These are phyloP conservation scores for Proisotoma minuta DNA, from an alignment of 2,888 invertebrate species.

Conservation along the genomic window DNA sequence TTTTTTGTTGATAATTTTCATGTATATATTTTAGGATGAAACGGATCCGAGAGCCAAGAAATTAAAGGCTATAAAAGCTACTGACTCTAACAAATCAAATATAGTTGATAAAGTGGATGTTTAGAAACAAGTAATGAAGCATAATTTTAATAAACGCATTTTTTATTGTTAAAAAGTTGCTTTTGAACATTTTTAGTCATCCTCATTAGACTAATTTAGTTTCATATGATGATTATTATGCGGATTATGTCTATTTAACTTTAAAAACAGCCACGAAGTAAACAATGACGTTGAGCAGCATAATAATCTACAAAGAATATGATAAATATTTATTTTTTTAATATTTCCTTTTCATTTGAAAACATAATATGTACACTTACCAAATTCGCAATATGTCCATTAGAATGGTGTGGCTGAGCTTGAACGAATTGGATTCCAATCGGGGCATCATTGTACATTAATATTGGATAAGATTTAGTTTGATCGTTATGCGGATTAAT, in stretches of 20 bases:
- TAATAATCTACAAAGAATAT: not conserved
- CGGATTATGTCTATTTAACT: too few species aligned
- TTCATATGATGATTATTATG: too few species aligned
- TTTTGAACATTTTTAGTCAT: too few species aligned
- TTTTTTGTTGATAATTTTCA: not conserved
- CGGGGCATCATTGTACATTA: not conserved
- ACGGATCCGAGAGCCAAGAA: too few species aligned
- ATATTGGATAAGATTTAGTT: not conserved
- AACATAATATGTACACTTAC: slow-evolving; percentile 2
- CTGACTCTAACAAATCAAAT: too few species aligned
- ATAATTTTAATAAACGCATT: too few species aligned
- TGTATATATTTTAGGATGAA: not conserved
- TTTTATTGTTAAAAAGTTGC: too few species aligned
- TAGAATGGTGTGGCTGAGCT: slow-evolving; percentile 1
- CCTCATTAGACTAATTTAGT: too few species aligned
- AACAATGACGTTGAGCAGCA: not conserved
- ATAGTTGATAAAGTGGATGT: too few species aligned
- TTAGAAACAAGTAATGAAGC: too few species aligned
- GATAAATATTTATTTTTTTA: slow-evolving; percentile 7
- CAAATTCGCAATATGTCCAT: not conserved
- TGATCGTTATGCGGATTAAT: not conserved
- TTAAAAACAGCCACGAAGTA: not conserved
- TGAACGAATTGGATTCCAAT: not conserved
- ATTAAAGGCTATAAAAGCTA: too few species aligned
- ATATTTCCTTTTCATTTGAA: too few species aligned